phyloP scores from a whole-genome alignment of 2,797 vertebrate genomes.

The Cottoperca gobio region DNA sequence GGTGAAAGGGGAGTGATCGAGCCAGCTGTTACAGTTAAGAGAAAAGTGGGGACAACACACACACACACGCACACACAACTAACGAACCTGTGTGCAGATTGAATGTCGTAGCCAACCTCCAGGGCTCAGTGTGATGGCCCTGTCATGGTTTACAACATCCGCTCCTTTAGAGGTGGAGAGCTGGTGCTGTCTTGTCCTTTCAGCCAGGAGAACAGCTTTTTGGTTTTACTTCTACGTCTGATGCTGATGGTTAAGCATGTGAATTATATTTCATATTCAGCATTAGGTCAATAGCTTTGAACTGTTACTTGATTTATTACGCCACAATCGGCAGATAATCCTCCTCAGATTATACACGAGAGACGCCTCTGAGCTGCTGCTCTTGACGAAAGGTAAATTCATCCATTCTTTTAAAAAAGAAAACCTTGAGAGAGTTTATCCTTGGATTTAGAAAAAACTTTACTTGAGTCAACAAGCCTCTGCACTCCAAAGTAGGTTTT shows the following conservation, averaged over 20 bases:
- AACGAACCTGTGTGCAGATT: slow-evolving; percentile 71
- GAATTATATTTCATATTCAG: background rate
- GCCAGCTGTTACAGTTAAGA: slow-evolving; percentile 80
- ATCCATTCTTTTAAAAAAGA: background rate
- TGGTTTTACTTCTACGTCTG: background rate
- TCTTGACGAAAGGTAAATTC: slow-evolving; percentile 21
- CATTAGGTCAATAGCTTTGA: background rate
- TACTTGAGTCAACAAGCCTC: background rate
- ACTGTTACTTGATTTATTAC: background rate
- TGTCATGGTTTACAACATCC: slow-evolving; percentile 62
- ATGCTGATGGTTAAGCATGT: background rate
- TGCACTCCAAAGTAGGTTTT: background rate
- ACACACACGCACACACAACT: slow-evolving; percentile 11
- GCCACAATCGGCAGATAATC: background rate
- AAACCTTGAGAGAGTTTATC: background rate
- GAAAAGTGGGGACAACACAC: background rate
- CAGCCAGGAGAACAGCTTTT: background rate
- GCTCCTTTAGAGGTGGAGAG: slow-evolving; percentile 25
- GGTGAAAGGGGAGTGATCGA: slow-evolving; percentile 59
- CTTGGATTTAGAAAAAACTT: background rate
- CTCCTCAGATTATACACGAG: background rate
- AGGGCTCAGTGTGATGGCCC: slow-evolving; percentile 49
- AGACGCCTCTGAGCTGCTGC: background rate
- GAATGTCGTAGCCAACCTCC: slow-evolving; percentile 71
- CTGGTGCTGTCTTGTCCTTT: slow-evolving; percentile 5